A percentile compares a stretch with the other conserved stretches of the same genome.
phyloP scores from a whole-genome alignment of 2,888 invertebrate species.

The Ceramica pisi region DNA sequence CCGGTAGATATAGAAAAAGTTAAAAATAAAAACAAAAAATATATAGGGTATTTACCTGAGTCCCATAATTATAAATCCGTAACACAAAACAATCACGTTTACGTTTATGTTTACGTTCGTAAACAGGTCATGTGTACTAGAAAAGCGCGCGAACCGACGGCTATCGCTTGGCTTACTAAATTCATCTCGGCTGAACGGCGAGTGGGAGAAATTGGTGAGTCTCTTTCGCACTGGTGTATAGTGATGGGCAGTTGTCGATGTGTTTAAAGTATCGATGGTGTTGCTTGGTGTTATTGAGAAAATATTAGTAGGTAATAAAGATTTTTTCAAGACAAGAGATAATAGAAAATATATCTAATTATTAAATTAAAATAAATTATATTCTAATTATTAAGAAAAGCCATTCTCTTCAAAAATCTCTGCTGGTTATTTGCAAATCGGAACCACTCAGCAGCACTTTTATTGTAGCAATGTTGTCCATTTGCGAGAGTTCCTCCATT shows the following conservation, averaged over 20 bases:
- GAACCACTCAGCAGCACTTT: too few relatives aligned
- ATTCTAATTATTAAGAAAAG: too few relatives aligned
- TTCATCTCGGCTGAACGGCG: slow-evolving; percentile 75
- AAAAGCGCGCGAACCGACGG: slow-evolving; percentile 74
- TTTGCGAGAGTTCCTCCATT: too few relatives aligned
- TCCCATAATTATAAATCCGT: slow-evolving; percentile 66
- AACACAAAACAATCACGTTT: slow-evolving; percentile 67
- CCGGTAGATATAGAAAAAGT: slow-evolving; percentile 6
- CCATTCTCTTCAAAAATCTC: too few relatives aligned
- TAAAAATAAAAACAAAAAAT: slow-evolving; percentile 12
- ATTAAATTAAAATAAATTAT: too few relatives aligned
- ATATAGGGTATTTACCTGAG: slow-evolving; percentile 61
- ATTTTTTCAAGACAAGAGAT: too few relatives aligned
- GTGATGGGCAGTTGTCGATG: slow-evolving; percentile 66
- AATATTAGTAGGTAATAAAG: too few relatives aligned
- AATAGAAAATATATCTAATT: too few relatives aligned
- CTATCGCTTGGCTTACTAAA: slow-evolving; percentile 81
- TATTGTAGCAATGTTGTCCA: too few relatives aligned
- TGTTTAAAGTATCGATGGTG: too few relatives aligned
- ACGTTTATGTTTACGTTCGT: slow-evolving; percentile 74
- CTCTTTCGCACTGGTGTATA: slow-evolving; percentile 80
- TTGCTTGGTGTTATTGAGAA: too few relatives aligned
- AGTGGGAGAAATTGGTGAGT: slow-evolving; percentile 74
- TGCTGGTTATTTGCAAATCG: too few relatives aligned
- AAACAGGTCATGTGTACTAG: slow-evolving; percentile 74